These are phyloP conservation scores for Augochlora pura DNA, from an alignment of 1,140 invertebrate genomes.

Conservation along the genomic window DNA sequence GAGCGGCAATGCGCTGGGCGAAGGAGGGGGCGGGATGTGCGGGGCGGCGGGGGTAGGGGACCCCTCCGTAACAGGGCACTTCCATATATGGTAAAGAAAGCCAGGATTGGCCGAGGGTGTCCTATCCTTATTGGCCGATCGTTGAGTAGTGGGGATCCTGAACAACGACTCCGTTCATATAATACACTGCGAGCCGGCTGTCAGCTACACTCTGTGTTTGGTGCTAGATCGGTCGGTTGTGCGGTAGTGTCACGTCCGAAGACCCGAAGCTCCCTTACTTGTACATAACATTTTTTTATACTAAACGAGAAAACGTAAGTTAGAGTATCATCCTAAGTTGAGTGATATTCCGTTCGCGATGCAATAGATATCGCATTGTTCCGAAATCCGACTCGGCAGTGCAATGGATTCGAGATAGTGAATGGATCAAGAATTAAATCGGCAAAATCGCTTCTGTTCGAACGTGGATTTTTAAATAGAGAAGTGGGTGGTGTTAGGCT, in stretches of 20 bases:
- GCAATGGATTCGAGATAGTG: constrained; percentile 20
- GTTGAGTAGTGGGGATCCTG: constrained; percentile 59
- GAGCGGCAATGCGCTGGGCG: background rate
- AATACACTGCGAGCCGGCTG: constrained; percentile 73
- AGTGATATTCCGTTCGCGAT: constrained; percentile 20
- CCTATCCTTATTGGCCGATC: constrained; percentile 74
- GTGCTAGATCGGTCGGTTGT: constrained; percentile 67
- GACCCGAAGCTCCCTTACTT: constrained; percentile 56
- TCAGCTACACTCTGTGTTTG: constrained; percentile 74
- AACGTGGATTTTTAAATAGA: constrained; percentile 37
- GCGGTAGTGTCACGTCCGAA: constrained; percentile 55
- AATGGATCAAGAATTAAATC: constrained; percentile 38
- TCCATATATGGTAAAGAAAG: constrained; percentile 82
- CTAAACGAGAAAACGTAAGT: constrained; percentile 71
- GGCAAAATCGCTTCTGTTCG: background rate
- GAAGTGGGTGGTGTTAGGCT: constrained; percentile 38
- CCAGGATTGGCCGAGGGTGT: constrained; percentile 78
- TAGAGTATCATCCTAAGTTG: background rate
- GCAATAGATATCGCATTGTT: background rate
- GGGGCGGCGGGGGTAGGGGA: constrained; percentile 29
- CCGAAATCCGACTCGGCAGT: constrained; percentile 6
- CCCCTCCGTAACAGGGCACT: constrained; percentile 71
- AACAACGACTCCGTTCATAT: constrained; percentile 73
- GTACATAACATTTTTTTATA: constrained; percentile 74
- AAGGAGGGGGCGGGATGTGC: constrained; percentile 29